These are phyloP conservation scores for Thryonomys swinderianus DNA, from an alignment of 2,113 vertebrate species.

Conservation along the genomic window DNA sequence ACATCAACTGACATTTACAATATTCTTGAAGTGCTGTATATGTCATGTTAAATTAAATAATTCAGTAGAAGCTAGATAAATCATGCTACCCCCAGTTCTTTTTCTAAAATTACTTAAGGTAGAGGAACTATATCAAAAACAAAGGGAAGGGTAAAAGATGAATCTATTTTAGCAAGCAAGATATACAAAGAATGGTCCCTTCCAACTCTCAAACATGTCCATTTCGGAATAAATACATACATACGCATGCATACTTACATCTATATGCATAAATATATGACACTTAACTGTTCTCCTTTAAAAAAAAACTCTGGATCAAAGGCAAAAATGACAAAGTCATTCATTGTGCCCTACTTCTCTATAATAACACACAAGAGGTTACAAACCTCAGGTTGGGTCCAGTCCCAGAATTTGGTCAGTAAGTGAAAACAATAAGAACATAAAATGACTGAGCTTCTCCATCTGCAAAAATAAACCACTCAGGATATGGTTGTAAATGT, in stretches of 20 bases:
- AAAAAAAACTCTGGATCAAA: constrained; percentile 53
- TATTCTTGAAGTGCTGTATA: not conserved
- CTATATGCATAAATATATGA: not conserved
- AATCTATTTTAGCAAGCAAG: not conserved
- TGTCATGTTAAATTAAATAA: not conserved
- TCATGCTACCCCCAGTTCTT: not conserved
- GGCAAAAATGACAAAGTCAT: constrained; percentile 68
- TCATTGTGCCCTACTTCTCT: constrained; percentile 70
- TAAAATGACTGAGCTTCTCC: constrained; percentile 74
- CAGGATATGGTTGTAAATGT: constrained; percentile 57
- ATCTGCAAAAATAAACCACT: constrained; percentile 73
- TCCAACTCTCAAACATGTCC: not conserved
- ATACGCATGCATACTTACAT: not conserved
- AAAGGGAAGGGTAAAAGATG: not conserved
- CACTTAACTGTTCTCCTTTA: constrained; percentile 14
- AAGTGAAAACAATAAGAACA: constrained; percentile 80
- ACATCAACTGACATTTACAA: not conserved
- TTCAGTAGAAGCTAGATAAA: not conserved
- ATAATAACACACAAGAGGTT: constrained; percentile 71
- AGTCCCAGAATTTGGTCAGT: constrained; percentile 77
- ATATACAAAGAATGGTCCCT: not conserved
- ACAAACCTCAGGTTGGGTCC: constrained; percentile 76
- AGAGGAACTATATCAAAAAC: not conserved
- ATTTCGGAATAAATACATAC: not conserved
- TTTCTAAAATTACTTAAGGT: constrained; percentile 9